phyloP scores from a whole-genome alignment of 1,140 invertebrate genomes.

The Leptinotarsa undecemlineata region DNA sequence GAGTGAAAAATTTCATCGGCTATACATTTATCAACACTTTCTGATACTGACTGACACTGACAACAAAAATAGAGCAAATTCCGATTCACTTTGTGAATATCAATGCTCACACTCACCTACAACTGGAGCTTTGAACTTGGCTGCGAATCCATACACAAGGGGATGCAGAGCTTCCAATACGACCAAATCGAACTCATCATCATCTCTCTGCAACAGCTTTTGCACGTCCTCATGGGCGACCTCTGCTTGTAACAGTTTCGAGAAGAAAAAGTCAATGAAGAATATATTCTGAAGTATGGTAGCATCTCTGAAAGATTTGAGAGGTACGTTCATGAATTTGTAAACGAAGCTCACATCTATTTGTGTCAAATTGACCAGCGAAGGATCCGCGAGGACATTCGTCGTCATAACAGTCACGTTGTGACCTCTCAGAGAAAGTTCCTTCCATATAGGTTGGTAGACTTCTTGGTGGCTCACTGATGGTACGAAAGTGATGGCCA shows the following conservation, averaged over 20 bases:
- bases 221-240: constrained; percentile 35
- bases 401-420: constrained; percentile 42
- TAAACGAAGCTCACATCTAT: constrained; percentile 35
- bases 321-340: constrained; percentile 23
- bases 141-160: constrained; percentile 38
- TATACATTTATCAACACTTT: too few species aligned
- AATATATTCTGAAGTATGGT: background rate
- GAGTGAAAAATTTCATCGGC: too few species aligned
- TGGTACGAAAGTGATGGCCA: constrained; percentile 42
- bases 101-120: constrained; percentile 38
- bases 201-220: constrained; percentile 32
- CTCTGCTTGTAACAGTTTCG: constrained; percentile 4
- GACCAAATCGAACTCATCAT: constrained; percentile 50
- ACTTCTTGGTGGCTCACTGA: constrained; percentile 59
- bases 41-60: too few species aligned
- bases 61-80: too few species aligned
- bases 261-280: background rate
- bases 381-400: constrained; percentile 37
- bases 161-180: constrained; percentile 47
- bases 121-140: constrained; percentile 46
- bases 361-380: constrained; percentile 41
- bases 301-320: background rate
- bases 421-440: constrained; percentile 43
- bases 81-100: background rate
- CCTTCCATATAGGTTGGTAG: constrained; percentile 50